Conservation (phyloP, 2,113 vertebrate species). For the Ailurus styani region DNA sequence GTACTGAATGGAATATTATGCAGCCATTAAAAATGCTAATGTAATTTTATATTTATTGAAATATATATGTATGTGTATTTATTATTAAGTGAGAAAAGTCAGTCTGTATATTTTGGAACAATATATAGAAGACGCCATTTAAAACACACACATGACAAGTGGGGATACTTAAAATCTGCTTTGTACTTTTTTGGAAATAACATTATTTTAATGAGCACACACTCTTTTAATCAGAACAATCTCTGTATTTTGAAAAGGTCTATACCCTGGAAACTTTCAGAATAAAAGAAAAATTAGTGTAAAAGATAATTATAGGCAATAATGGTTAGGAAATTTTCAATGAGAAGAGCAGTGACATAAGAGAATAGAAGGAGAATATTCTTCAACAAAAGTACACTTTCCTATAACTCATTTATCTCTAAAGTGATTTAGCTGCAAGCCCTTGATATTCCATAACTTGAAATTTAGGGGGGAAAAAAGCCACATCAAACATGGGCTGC, state of each 20-base stretch:
- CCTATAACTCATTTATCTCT: not conserved
- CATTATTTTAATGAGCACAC: not conserved
- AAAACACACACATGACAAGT: not conserved
- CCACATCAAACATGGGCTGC: not conserved
- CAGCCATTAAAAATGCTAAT: not conserved
- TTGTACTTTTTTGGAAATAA: not conserved
- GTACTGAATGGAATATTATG: not conserved
- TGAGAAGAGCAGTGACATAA: not conserved
- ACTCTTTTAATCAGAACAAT: not conserved
- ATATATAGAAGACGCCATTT: not conserved
- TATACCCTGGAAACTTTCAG: not conserved
- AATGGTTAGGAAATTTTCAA: not conserved
- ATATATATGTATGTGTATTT: not conserved
- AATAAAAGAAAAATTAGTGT: not conserved
- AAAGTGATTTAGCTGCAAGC: not conserved
- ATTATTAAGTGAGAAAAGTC: not conserved
- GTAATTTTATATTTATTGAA: not conserved
- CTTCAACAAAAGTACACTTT: not conserved
- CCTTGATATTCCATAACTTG: not conserved
- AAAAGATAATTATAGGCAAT: not conserved
- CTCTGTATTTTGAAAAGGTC: not conserved
- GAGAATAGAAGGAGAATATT: not conserved
- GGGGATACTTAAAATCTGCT: not conserved
- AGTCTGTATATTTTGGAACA: not conserved
- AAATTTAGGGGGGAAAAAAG: not conserved